These are phyloP conservation scores for Spinus pinus DNA, from an alignment of 2,797 vertebrate species.

Conservation along the genomic window DNA sequence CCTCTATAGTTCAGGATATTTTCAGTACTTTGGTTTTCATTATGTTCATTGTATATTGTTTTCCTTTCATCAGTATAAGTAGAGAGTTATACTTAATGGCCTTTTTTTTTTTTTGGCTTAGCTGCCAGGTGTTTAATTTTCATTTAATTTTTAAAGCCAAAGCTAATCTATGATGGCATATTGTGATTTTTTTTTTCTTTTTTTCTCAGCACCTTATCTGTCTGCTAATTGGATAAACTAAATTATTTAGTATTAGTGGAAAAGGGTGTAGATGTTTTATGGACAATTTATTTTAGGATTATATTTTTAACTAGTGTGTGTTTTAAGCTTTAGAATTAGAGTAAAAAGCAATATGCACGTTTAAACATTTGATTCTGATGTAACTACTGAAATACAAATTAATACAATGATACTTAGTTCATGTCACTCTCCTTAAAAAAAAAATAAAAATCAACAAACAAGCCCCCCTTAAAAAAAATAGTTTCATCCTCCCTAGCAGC, in stretches of 20 bases:
- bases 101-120: background rate
- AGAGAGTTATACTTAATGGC: background rate
- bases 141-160: background rate
- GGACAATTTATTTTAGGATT: background rate
- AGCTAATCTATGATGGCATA: background rate
- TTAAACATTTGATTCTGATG: background rate
- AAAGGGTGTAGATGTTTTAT: background rate
- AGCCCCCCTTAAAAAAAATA: background rate
- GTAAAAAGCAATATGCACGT: background rate
- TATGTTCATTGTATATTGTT: background rate
- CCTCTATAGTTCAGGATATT: background rate
- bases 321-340: background rate
- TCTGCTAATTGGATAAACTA: background rate
- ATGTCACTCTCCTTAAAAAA: background rate
- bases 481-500: background rate
- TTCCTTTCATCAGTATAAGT: background rate
- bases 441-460: too few species aligned
- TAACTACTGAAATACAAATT: background rate
- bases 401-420: background rate
- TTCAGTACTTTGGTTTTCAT: background rate
- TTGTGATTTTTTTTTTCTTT: background rate
- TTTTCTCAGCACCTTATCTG: background rate
- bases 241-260: background rate
- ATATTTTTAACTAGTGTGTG: background rate
- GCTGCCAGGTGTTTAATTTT: constrained; percentile 1